Evolutionary conservation across 2,113 vertebrate genomes (phyloP).

Genomic region (Perca flavescens): DNA sequence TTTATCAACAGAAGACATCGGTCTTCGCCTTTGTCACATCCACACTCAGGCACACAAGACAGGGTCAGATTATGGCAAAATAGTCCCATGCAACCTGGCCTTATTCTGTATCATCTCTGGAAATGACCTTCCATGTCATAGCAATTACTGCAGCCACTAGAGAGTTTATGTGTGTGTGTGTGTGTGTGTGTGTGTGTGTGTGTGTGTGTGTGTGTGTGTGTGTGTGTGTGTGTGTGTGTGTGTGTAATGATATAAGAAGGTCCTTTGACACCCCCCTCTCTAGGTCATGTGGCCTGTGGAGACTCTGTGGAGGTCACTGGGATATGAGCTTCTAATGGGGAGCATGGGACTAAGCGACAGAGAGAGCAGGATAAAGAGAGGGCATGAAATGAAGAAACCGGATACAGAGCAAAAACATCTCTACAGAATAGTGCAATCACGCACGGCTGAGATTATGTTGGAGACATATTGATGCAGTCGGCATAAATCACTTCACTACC

Average conservation of each 20-base stretch:
- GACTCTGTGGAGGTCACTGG: constrained; percentile 75
- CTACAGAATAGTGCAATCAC: background rate
- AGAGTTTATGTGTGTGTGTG: constrained; percentile 43
- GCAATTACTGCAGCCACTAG: constrained; percentile 77
- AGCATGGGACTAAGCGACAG: constrained; percentile 59
- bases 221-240: constrained; percentile 64
- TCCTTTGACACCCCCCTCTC: constrained; percentile 71
- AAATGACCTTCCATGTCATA: constrained; percentile 78
- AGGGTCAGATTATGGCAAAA: constrained; percentile 70
- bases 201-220: constrained; percentile 61
- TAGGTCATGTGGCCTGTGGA: constrained; percentile 78
- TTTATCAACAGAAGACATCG: background rate
- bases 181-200: too few relatives aligned
- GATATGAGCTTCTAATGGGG: constrained; percentile 74
- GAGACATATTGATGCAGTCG: constrained; percentile 13
- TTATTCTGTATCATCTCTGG: constrained; percentile 74
- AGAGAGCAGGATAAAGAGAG: constrained; percentile 14
- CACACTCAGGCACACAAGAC: constrained; percentile 25
- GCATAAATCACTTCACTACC: constrained; percentile 34
- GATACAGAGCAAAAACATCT: background rate
- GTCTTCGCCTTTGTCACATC: background rate
- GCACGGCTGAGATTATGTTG: background rate
- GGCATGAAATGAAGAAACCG: background rate
- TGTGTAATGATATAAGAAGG: constrained; percentile 75
- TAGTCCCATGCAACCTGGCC: constrained; percentile 68